Conservation (phyloP, 2,113 vertebrate genomes). For the Dermatemys mawii region DNA sequence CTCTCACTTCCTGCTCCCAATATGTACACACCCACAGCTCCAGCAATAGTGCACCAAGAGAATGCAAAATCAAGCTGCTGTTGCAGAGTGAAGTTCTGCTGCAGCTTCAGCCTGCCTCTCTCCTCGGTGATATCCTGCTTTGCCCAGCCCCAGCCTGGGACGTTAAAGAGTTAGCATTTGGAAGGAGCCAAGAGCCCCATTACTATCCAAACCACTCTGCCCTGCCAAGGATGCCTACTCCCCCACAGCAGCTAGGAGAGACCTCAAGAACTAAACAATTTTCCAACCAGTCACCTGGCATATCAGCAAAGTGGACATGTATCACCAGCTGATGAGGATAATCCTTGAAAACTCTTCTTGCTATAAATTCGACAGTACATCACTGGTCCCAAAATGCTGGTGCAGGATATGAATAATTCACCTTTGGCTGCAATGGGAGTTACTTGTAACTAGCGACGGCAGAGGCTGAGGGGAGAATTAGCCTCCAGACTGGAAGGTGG, state of each 20-base stretch:
- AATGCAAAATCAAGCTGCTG: background rate
- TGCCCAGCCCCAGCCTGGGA: no score
- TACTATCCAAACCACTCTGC: background rate
- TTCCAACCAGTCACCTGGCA: background rate
- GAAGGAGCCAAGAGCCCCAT: background rate
- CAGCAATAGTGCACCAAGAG: background rate
- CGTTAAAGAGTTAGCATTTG: background rate
- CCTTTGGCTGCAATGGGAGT: background rate
- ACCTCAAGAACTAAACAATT: background rate
- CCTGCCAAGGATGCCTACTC: background rate
- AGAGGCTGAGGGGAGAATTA: background rate
- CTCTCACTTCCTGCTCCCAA: background rate
- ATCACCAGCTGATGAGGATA: background rate
- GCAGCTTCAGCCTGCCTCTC: background rate
- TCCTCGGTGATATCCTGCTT: background rate
- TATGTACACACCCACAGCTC: no score
- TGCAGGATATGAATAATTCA: background rate
- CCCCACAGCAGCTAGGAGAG: background rate
- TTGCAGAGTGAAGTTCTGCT: background rate
- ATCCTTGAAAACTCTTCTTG: background rate
- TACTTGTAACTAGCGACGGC: background rate
- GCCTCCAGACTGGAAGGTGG: background rate
- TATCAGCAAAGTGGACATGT: background rate
- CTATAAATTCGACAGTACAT: background rate
- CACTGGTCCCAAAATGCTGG: background rate